Conservation (phyloP, 2,888 invertebrate species). For the Hipparchia sbordonii region DNA sequence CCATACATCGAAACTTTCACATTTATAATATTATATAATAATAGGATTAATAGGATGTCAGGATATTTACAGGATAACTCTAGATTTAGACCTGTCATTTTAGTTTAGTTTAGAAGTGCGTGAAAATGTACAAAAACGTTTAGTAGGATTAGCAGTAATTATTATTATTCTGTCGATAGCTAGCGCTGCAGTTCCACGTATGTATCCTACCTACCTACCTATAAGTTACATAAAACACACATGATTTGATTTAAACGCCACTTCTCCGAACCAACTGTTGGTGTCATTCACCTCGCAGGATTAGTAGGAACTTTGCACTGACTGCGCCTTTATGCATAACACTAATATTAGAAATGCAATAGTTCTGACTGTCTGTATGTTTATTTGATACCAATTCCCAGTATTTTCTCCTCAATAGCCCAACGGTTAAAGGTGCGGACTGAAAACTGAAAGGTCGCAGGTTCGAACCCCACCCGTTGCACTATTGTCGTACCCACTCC, state of each 20-base stretch:
- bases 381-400: too few species aligned
- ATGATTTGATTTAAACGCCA: slow-evolving; percentile 46
- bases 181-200: slow-evolving; percentile 42
- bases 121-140: neutral
- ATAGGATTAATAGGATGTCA: too few species aligned
- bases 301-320: slow-evolving; percentile 20
- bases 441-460: too few species aligned
- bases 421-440: too few species aligned
- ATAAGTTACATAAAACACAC: slow-evolving; percentile 12
- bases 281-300: slow-evolving; percentile 45
- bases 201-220: neutral
- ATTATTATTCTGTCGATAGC: slow-evolving; percentile 40
- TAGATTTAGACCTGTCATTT: too few species aligned
- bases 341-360: neutral
- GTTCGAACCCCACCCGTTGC: too few species aligned
- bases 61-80: too few species aligned
- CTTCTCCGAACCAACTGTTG: slow-evolving; percentile 39
- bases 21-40: too few species aligned
- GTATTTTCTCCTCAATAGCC: too few species aligned
- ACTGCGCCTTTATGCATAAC: slow-evolving; percentile 26
- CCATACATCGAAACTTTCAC: too few species aligned
- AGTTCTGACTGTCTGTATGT: neutral
- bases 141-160: slow-evolving; percentile 29
- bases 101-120: too few species aligned
- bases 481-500: too few species aligned